Evolutionary conservation across 2,888 invertebrate genomes (phyloP).

Genomic region (Drosophila colorata): DNA sequence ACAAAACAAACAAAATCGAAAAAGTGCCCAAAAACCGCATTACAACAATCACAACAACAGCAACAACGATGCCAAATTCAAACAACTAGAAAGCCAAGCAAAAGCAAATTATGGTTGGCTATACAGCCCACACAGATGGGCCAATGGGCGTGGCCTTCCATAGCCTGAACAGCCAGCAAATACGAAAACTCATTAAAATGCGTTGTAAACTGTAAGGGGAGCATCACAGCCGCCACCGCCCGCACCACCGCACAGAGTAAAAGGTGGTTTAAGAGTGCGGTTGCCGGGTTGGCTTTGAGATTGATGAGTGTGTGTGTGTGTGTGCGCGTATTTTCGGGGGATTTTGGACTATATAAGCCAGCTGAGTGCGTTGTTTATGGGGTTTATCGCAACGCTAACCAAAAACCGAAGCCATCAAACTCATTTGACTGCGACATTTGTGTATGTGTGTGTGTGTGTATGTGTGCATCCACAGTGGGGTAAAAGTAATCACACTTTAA

Average conservation of each 20-base stretch:
- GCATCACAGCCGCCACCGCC: conserved; percentile 12
- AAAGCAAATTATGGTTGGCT: conserved; percentile 56
- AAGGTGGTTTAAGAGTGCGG: conserved; percentile 54
- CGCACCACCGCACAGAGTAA: conserved; percentile 5
- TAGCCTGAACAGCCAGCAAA: conserved; percentile 31
- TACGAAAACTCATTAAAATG: conserved; percentile 71
- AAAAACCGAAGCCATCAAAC: conserved; percentile 38
- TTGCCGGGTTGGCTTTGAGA: conserved; percentile 31
- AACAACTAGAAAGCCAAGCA: conserved; percentile 56
- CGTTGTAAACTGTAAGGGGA: conserved; percentile 51
- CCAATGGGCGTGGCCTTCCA: conserved; percentile 14
- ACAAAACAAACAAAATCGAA: conserved; percentile 75
- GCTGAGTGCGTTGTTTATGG: conserved; percentile 51
- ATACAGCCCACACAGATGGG: conserved; percentile 39
- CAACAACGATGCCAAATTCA: conserved; percentile 21
- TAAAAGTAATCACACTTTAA: conserved; percentile 19
- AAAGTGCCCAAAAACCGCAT: conserved; percentile 59
- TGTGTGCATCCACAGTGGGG: conserved; percentile 7
- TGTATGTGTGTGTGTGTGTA: not conserved
- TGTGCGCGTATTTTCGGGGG: conserved; percentile 27
- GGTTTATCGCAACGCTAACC: conserved; percentile 45
- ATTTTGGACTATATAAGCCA: conserved; percentile 35
- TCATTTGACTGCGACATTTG: conserved; percentile 36
- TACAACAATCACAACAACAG: conserved; percentile 37
- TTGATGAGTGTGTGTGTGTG: conserved; percentile 26